These are phyloP conservation scores for Xiphophorus hellerii DNA, from an alignment of 2,113 vertebrate species.

Conservation along the genomic window DNA sequence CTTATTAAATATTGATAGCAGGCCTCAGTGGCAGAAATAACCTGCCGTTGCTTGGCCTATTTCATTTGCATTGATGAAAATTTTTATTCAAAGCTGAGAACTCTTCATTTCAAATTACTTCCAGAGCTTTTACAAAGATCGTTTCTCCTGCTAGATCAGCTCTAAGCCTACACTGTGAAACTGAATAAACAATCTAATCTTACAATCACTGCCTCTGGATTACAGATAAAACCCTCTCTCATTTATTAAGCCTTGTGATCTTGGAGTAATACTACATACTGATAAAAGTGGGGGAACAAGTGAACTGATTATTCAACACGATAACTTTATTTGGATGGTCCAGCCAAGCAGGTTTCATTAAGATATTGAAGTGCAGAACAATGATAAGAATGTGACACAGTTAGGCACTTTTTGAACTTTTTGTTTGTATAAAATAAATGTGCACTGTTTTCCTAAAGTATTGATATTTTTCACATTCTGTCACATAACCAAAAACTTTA, in stretches of 20 bases:
- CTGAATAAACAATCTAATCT: conserved; percentile 57
- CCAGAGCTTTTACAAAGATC: conserved; percentile 40
- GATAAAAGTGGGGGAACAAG: conserved; percentile 12
- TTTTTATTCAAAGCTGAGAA: conserved; percentile 3
- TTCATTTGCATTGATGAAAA: conserved; percentile 6
- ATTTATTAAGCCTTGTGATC: conserved; percentile 27
- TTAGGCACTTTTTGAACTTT: not conserved
- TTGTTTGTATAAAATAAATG: not conserved
- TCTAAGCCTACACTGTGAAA: conserved; percentile 21
- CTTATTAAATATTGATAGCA: conserved; percentile 2
- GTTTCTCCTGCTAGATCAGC: conserved; percentile 23
- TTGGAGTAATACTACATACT: conserved; percentile 11
- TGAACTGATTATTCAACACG: conserved; percentile 17
- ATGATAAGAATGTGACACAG: not conserved
- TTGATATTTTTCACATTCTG: not conserved
- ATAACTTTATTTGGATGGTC: conserved; percentile 17
- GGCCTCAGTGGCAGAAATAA: conserved; percentile 5
- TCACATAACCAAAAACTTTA: not conserved
- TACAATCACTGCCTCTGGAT: conserved; percentile 54
- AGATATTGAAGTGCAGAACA: not conserved
- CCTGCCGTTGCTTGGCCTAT: not conserved
- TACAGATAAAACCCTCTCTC: conserved; percentile 48
- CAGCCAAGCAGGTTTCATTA: not conserved
- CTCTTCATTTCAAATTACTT: conserved; percentile 19
- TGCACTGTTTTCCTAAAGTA: not conserved